Percentiles rank a stretch among this genome's conserved stretches.
These are phyloP conservation scores for Rhogogaster chlorosoma DNA, from an alignment of 2,888 invertebrate genomes.

Conservation along the genomic window DNA sequence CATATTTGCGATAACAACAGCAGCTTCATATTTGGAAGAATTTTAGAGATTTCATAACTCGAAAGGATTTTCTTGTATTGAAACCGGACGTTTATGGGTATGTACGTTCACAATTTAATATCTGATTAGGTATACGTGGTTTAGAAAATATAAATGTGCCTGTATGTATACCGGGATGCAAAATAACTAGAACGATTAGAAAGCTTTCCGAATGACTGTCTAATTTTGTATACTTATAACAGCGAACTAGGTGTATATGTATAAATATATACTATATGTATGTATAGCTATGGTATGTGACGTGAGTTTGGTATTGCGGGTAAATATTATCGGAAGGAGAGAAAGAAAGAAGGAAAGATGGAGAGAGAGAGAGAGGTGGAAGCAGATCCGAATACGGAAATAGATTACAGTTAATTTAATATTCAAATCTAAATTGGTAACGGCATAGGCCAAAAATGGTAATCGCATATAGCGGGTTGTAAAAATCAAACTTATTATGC, in stretches of 20 bases:
- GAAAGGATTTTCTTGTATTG: background rate
- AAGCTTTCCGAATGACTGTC: conserved; percentile 35
- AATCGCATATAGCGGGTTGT: conserved; percentile 14
- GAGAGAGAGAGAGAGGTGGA: conserved; percentile 40
- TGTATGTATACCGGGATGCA: background rate
- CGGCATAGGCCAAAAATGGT: conserved; percentile 52
- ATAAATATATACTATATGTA: background rate
- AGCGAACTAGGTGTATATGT: background rate
- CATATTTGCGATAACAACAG: background rate
- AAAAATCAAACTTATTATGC: conserved; percentile 50
- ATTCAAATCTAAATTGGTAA: conserved; percentile 52
- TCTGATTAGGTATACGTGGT: background rate
- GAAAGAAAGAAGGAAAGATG: conserved; percentile 48
- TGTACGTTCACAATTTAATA: background rate
- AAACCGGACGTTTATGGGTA: background rate
- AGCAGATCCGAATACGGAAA: background rate
- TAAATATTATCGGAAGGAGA: conserved; percentile 51
- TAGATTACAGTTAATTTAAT: conserved; percentile 44
- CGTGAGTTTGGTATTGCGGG: background rate
- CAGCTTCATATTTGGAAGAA: background rate
- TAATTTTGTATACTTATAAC: conserved; percentile 11
- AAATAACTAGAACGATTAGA: conserved; percentile 37
- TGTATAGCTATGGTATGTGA: background rate
- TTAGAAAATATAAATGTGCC: background rate
- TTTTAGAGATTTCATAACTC: background rate